Conservation (phyloP, 2,113 vertebrate genomes). For the Lagopus leucura region DNA sequence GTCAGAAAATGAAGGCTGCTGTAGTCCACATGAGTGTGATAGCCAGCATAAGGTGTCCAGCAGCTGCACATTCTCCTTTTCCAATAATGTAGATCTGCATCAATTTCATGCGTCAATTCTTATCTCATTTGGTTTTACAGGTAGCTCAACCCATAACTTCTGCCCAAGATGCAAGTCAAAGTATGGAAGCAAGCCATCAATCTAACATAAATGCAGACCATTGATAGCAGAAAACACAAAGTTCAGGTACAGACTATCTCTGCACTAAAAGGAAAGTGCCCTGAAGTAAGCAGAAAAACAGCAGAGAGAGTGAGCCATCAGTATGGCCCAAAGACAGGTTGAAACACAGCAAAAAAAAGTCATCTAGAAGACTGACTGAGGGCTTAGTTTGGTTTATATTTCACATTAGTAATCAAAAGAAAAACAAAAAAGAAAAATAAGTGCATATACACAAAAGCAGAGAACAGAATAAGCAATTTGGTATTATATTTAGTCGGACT, state of each 20-base stretch:
- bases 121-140: neutral
- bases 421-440: neutral
- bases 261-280: neutral
- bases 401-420: neutral
- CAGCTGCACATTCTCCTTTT: neutral
- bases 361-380: neutral
- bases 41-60: accelerated
- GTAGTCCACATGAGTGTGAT: neutral
- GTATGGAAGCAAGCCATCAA: neutral
- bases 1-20: neutral
- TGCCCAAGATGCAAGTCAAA: neutral
- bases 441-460: accelerated
- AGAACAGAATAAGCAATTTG: neutral
- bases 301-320: neutral
- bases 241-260: neutral
- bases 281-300: neutral
- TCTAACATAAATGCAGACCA: neutral
- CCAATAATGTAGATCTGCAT: neutral
- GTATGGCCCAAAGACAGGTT: neutral
- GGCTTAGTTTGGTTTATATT: neutral
- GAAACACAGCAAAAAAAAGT: neutral
- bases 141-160: neutral
- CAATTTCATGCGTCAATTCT: neutral
- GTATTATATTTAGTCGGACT: neutral
- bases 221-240: neutral